These are phyloP conservation scores for Platyrinchus mystaceus DNA, from an alignment of 2,797 vertebrate species.

Conservation along the genomic window DNA sequence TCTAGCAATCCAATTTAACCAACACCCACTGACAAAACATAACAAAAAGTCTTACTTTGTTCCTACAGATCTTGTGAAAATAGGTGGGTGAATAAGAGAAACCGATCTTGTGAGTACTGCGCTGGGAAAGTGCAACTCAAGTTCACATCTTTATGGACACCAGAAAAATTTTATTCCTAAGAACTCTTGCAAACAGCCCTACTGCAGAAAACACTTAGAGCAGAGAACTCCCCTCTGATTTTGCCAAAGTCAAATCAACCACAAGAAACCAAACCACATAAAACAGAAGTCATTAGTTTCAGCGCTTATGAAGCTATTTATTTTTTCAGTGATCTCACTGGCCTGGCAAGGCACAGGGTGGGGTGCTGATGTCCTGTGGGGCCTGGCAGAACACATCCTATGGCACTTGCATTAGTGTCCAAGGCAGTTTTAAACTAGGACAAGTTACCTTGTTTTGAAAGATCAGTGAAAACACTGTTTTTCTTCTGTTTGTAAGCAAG, in stretches of 20 bases:
- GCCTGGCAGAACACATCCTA: not conserved
- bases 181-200: not conserved
- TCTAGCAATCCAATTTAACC: not conserved
- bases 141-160: not conserved
- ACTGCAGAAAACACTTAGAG: not conserved
- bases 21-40: not conserved
- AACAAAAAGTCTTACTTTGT: not conserved
- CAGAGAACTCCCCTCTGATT: not conserved
- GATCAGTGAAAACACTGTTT: not conserved
- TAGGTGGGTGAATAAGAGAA: not conserved
- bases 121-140: not conserved
- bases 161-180: not conserved
- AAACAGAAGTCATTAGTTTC: constrained; percentile 48
- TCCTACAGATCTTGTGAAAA: not conserved
- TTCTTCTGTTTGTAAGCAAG: not conserved
- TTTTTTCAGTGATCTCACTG: constrained; percentile 45
- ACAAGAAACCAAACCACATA: constrained; percentile 53
- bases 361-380: not conserved
- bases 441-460: not conserved
- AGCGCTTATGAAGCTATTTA: constrained; percentile 29
- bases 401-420: not conserved
- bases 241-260: constrained; percentile 27
- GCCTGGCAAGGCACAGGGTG: not conserved
- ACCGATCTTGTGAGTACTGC: not conserved
- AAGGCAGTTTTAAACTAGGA: not conserved